These are phyloP conservation scores for Boloria euphrosyne DNA, from an alignment of 2,888 invertebrate genomes.

Conservation along the genomic window DNA sequence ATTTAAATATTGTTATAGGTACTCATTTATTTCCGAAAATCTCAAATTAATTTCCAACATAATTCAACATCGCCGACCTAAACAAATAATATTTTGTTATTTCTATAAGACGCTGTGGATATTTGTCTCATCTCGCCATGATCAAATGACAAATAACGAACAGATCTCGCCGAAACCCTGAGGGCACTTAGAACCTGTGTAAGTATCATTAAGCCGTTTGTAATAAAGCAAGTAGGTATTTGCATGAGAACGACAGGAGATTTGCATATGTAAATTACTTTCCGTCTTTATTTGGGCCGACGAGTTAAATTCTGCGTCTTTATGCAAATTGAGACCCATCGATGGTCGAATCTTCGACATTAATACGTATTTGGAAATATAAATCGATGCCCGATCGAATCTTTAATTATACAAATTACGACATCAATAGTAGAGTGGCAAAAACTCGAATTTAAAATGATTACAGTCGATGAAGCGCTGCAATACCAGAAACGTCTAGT, in stretches of 20 bases:
- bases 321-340: constrained; percentile 63
- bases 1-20: not conserved
- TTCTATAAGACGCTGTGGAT: constrained; percentile 41
- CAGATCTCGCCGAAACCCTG: constrained; percentile 53
- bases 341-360: constrained; percentile 39
- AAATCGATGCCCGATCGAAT: constrained; percentile 36
- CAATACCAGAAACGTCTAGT: constrained; percentile 20
- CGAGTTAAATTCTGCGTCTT: constrained; percentile 68
- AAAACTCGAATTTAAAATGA: constrained; percentile 25
- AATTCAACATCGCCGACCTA: not conserved
- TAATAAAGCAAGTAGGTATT: constrained; percentile 76
- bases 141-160: constrained; percentile 63
- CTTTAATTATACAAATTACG: constrained; percentile 39
- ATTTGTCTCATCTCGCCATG: constrained; percentile 47
- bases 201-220: constrained; percentile 75
- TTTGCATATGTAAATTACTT: constrained; percentile 80
- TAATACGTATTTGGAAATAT: constrained; percentile 33
- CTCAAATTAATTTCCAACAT: not conserved
- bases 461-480: constrained; percentile 13
- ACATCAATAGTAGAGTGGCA: constrained; percentile 24
- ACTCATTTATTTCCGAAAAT: not conserved
- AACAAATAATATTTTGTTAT: constrained; percentile 11
- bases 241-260: constrained; percentile 74
- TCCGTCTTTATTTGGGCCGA: constrained; percentile 76
- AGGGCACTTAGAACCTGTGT: constrained; percentile 62